Evolutionary conservation across 2,888 invertebrate species (phyloP), one percentile per base, ranked within the genome.

Genomic region (Agrochola lota): DNA sequence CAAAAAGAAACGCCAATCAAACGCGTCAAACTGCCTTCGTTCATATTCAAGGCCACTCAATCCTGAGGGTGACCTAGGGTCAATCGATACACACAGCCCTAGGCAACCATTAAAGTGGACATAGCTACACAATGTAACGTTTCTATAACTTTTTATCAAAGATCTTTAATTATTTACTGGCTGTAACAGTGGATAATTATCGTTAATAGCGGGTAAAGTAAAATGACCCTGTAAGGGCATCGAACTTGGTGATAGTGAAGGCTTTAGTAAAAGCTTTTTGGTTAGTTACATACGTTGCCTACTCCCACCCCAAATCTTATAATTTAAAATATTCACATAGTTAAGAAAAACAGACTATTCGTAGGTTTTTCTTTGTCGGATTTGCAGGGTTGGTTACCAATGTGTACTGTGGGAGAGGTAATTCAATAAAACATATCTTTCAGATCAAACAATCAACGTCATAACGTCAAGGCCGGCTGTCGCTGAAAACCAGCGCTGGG

Each of bases 71-170:
- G 77, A 78, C 80, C 60, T 70, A 26, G 64, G 85, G 80, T 80
- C 77, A 87, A 88, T 87, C 87, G 72, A 87, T 87, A 84, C n/a
- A 52, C 35, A 72, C n/a, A 63, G 63, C 75, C 67, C 69, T 71
- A 78, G 43, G 70, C 74, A 55, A 71, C 71, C 46, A 59, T 52
- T 57, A 63, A 60, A 43, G 17, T 68, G 43, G 46, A 40, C 78
- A 75, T 73, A 78, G 57, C 49, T 17, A 35, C 43, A 49, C 59
- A 82, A 83, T 71, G 40, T 67, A 62, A 74, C 55, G 6, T 40
- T 1, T 46, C 46, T 40, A 49, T 57, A 68, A 23, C 49, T 23
- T 66, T 59, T 60, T 79, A 46, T 67, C 60, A 62, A 11, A 9
- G 35, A 77, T 67, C 66, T 77, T 77, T 77, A 83, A 77, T 67